Evolutionary conservation across 2,888 invertebrate genomes (phyloP).

Genomic region (Drosophila phalerata): DNA sequence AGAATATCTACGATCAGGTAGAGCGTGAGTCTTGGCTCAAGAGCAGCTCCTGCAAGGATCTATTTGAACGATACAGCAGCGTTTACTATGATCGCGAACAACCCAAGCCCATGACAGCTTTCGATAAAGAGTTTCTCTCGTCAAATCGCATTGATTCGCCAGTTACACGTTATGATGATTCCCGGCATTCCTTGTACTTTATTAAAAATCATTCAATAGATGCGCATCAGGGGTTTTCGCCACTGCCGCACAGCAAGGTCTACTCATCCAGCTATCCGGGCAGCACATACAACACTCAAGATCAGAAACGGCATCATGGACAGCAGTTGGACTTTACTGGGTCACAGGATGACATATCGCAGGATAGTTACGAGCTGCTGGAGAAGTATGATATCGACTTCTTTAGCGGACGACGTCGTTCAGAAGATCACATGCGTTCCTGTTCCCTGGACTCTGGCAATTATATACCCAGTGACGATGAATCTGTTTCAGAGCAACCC

Average conservation of each 20-base stretch:
- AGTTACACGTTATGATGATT: slow-evolving; percentile 90
- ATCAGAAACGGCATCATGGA: slow-evolving; percentile 87
- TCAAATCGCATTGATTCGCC: slow-evolving; percentile 89
- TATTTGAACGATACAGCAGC: slow-evolving; percentile 88
- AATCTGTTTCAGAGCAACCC: slow-evolving; percentile 88
- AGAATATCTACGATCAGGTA: slow-evolving; percentile 84
- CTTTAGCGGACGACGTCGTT: slow-evolving; percentile 83
- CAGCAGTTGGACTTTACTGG: slow-evolving; percentile 86
- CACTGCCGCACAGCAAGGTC: slow-evolving; percentile 89
- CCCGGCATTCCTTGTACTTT: slow-evolving; percentile 88
- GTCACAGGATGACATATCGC: slow-evolving; percentile 94
- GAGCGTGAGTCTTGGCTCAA: slow-evolving; percentile 89
- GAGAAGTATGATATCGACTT: slow-evolving; percentile 89
- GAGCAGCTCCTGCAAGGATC: slow-evolving; percentile 93
- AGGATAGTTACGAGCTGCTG: slow-evolving; percentile 94
- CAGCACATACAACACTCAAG: slow-evolving; percentile 88
- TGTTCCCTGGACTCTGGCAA: slow-evolving; percentile 92
- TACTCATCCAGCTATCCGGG: slow-evolving; percentile 96
- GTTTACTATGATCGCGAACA: slow-evolving; percentile 88
- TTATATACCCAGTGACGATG: slow-evolving; percentile 91
- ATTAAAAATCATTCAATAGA: slow-evolving; percentile 89
- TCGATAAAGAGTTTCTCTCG: slow-evolving; percentile 85
- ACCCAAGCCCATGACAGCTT: slow-evolving; percentile 85
- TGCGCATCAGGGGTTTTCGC: slow-evolving; percentile 88
- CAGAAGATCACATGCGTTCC: slow-evolving; percentile 88